phyloP scores from a whole-genome alignment of 2,797 vertebrate genomes.

The Lutjanus campechanus region DNA sequence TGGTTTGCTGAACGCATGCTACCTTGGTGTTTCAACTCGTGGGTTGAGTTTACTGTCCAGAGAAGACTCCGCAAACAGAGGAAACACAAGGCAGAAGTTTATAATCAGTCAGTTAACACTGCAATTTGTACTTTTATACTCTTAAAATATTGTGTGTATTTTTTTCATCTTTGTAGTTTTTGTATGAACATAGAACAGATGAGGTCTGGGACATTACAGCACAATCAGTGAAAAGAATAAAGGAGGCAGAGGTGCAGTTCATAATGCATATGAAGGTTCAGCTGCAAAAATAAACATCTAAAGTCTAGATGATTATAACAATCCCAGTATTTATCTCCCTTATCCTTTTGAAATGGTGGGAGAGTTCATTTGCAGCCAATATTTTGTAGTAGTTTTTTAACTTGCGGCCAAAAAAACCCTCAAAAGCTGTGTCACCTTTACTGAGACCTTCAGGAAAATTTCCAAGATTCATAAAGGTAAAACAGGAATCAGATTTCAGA shows the following conservation, averaged over 20 bases:
- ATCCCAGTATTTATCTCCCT: too few species aligned
- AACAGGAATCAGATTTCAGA: not conserved
- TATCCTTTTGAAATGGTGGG: too few species aligned
- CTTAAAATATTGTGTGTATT: too few species aligned
- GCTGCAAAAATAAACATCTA: too few species aligned
- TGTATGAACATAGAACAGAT: too few species aligned
- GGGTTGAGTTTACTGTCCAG: slow-evolving; percentile 76
- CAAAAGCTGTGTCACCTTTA: not conserved
- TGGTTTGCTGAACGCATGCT: slow-evolving; percentile 73
- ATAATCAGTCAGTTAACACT: slow-evolving; percentile 67
- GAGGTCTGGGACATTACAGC: too few species aligned
- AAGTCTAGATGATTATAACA: too few species aligned
- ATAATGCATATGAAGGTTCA: too few species aligned
- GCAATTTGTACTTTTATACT: not conserved
- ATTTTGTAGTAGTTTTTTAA: not conserved
- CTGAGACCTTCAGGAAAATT: not conserved
- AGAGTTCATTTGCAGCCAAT: not conserved
- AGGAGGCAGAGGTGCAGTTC: too few species aligned
- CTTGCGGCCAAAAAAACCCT: not conserved
- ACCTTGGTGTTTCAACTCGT: slow-evolving; percentile 76
- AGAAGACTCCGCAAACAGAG: slow-evolving; percentile 58
- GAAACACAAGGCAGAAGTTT: slow-evolving; percentile 68
- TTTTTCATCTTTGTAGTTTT: too few species aligned
- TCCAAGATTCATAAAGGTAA: not conserved
- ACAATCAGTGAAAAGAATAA: too few species aligned